Evolutionary conservation across 2,888 invertebrate species (phyloP).

Genomic region (Sthenelais limicola): DNA sequence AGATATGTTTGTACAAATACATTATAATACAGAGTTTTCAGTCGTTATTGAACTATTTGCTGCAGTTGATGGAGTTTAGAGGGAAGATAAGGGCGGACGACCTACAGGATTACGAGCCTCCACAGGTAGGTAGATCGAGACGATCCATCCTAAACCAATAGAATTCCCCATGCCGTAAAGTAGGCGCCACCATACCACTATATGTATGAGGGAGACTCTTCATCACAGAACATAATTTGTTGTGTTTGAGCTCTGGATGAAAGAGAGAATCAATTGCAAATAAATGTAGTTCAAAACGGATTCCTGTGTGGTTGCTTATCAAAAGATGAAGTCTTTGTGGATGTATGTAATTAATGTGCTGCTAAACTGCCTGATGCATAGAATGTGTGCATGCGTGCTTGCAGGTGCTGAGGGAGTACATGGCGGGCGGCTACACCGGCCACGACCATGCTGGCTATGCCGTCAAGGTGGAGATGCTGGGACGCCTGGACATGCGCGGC

Average conservation of each 20-base stretch:
- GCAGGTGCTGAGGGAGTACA: constrained; percentile 76
- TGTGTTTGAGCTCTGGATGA: no score
- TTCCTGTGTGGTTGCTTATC: no score
- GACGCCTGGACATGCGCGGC: constrained; percentile 41
- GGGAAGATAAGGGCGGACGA: constrained; percentile 10
- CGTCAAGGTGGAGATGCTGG: constrained; percentile 81
- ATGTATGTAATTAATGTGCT: background rate
- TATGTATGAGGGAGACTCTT: no score
- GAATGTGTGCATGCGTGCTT: constrained; percentile 52
- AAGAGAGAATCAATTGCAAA: no score
- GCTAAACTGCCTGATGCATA: background rate
- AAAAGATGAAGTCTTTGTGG: no score
- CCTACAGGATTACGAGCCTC: constrained; percentile 11
- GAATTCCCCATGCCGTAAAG: no score
- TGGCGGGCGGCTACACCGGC: constrained; percentile 84
- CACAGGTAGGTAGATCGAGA: constrained; percentile 15
- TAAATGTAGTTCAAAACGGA: no score
- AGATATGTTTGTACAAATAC: no score
- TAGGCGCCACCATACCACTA: no score
- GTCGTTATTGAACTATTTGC: background rate
- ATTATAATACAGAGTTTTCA: no score
- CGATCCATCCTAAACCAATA: no score
- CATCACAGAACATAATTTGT: no score
- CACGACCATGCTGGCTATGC: constrained; percentile 85
- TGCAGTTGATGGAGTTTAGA: constrained; percentile 26